Evolutionary conservation across 2,113 vertebrate species (phyloP).

Genomic region (Eleginops maclovinus): DNA sequence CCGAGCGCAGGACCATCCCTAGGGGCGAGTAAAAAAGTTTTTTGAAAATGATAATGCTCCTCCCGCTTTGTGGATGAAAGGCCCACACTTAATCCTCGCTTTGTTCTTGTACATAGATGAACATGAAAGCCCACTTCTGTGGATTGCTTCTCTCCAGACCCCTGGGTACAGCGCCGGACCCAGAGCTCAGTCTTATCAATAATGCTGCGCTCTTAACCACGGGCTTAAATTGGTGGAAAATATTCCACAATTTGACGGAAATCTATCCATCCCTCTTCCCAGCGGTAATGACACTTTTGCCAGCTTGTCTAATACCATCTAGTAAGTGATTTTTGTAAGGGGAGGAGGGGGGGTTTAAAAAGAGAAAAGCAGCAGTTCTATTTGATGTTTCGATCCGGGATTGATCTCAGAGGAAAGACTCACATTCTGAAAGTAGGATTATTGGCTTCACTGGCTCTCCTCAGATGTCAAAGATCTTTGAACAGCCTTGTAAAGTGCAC

Average conservation of each 20-base stretch:
- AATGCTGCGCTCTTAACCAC: constrained; percentile 87
- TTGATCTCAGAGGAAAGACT: constrained; percentile 97
- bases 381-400: constrained; percentile 99
- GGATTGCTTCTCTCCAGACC: constrained; percentile 83
- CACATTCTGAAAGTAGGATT: constrained; percentile 98
- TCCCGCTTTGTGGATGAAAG: constrained; percentile 83
- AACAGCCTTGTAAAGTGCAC: constrained; percentile 98
- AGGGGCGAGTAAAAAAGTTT: constrained; percentile 62
- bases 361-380: constrained; percentile 92
- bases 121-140: constrained; percentile 88
- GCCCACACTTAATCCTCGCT: constrained; percentile 83
- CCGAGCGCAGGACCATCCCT: constrained; percentile 47
- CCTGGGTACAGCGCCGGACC: constrained; percentile 77
- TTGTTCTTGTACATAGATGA: constrained; percentile 88
- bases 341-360: constrained; percentile 62
- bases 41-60: constrained; percentile 66
- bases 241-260: constrained; percentile 90
- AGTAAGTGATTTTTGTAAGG: constrained; percentile 90
- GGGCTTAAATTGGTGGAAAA: constrained; percentile 87
- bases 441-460: constrained; percentile 98
- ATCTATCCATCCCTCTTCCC: constrained; percentile 86
- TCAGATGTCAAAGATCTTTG: constrained; percentile 99
- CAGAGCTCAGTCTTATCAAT: constrained; percentile 87
- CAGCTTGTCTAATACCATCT: constrained; percentile 90
- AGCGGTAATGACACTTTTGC: constrained; percentile 87